phyloP scores from a whole-genome alignment of 2,113 vertebrate species.

The Hypomesus transpacificus region DNA sequence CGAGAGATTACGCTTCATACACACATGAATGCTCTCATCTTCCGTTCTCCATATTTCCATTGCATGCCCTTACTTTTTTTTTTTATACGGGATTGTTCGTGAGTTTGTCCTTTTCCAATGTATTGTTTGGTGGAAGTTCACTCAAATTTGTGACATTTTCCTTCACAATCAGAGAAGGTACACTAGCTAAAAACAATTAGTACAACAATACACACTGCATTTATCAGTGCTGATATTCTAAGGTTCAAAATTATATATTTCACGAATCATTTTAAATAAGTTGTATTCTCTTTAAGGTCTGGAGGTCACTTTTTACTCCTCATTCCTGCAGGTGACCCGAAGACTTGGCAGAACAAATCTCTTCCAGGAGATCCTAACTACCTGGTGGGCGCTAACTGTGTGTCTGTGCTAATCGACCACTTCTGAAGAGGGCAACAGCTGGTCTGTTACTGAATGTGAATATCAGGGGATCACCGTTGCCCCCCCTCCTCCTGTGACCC shows the following conservation, averaged over 20 bases:
- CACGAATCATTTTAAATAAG: not conserved
- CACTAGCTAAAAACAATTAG: too few relatives aligned
- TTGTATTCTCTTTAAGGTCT: not conserved
- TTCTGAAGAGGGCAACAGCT: constrained; percentile 88
- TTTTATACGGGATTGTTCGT: not conserved
- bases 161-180: too few relatives aligned
- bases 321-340: constrained; percentile 84
- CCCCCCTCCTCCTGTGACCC: constrained; percentile 13
- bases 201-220: too few relatives aligned
- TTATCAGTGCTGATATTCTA: too few relatives aligned
- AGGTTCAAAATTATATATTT: too few relatives aligned
- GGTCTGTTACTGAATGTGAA: constrained; percentile 85
- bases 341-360: constrained; percentile 99
- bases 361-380: constrained; percentile 99
- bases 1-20: constrained; percentile 33
- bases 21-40: constrained; percentile 25
- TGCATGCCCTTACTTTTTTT: constrained; percentile 23
- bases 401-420: constrained; percentile 99
- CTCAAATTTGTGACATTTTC: not conserved
- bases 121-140: not conserved
- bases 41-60: constrained; percentile 26
- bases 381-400: constrained; percentile 98
- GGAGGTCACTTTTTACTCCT: constrained; percentile 5
- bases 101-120: not conserved
- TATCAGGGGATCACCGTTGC: constrained; percentile 31